Percentiles rank a stretch among this genome's conserved stretches.
phyloP scores from a whole-genome alignment of 1,140 invertebrate genomes.

The Bombus superbus region DNA sequence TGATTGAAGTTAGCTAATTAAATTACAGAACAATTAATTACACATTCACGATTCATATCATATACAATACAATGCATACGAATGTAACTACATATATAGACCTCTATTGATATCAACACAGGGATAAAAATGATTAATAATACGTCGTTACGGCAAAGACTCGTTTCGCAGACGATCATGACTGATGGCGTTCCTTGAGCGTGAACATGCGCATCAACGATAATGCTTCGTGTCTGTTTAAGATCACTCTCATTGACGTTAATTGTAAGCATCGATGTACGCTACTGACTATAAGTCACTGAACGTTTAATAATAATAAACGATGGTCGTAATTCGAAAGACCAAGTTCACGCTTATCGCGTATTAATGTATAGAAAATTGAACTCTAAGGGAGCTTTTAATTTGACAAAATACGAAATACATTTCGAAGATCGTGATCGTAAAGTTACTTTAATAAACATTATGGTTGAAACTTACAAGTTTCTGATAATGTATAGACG shows the following conservation, averaged over 20 bases:
- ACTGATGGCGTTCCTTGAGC: slow-evolving; percentile 8
- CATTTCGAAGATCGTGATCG: too few relatives aligned
- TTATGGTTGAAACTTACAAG: too few relatives aligned
- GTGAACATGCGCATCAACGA: slow-evolving; percentile 19
- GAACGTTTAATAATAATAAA: not conserved
- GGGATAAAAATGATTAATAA: slow-evolving; percentile 23
- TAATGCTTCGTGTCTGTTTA: slow-evolving; percentile 8
- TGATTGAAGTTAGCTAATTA: not conserved
- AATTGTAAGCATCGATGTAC: not conserved
- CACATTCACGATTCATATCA: not conserved
- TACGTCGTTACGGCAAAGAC: not conserved
- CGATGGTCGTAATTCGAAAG: too few relatives aligned
- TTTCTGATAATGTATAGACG: too few relatives aligned
- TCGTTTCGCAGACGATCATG: slow-evolving; percentile 5
- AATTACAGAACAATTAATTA: not conserved
- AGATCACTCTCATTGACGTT: slow-evolving; percentile 13
- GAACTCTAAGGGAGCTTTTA: too few relatives aligned
- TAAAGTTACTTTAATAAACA: too few relatives aligned
- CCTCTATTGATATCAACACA: not conserved
- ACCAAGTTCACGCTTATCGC: too few relatives aligned
- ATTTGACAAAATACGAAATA: too few relatives aligned
- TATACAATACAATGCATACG: not conserved
- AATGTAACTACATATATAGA: not conserved
- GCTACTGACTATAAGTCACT: not conserved
- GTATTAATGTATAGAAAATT: too few relatives aligned